These are phyloP conservation scores for Eublepharis macularius DNA, from an alignment of 2,113 vertebrate genomes.

Conservation along the genomic window DNA sequence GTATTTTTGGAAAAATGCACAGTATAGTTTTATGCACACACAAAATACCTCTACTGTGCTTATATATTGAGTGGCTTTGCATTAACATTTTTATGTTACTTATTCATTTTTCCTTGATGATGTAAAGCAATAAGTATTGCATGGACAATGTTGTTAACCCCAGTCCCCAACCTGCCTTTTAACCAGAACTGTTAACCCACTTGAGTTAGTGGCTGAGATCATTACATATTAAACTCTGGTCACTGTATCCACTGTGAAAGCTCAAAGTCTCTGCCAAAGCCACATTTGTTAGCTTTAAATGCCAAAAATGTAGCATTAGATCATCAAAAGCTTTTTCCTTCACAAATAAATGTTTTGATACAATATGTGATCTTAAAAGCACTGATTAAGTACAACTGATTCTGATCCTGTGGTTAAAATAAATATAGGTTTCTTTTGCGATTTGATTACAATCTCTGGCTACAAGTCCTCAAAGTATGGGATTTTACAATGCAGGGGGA, in stretches of 20 bases:
- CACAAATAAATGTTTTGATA: constrained; percentile 4
- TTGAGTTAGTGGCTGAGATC: constrained; percentile 37
- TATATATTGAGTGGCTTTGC: constrained; percentile 35
- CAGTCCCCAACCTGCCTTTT: constrained; percentile 10
- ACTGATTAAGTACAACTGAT: neutral
- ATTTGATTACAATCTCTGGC: constrained; percentile 10
- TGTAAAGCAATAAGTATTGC: constrained; percentile 51
- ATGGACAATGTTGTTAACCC: constrained; percentile 16
- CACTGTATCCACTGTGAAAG: constrained; percentile 17
- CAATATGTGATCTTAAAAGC: constrained; percentile 12
- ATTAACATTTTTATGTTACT: constrained; percentile 49
- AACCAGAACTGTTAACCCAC: constrained; percentile 41
- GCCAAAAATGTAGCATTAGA: constrained; percentile 43
- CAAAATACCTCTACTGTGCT: constrained; percentile 6
- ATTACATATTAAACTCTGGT: constrained; percentile 42
- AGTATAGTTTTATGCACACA: constrained; percentile 11
- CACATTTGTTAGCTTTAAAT: constrained; percentile 34
- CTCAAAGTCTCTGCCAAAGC: constrained; percentile 40
- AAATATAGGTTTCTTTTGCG: neutral
- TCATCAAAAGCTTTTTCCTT: constrained; percentile 22
- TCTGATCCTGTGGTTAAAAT: neutral
- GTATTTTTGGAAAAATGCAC: constrained; percentile 20
- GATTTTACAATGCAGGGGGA: neutral
- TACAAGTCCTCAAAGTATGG: neutral
- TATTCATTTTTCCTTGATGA: constrained; percentile 58